phyloP scores from a whole-genome alignment of 2,113 vertebrate genomes.

The Ursus arctos region DNA sequence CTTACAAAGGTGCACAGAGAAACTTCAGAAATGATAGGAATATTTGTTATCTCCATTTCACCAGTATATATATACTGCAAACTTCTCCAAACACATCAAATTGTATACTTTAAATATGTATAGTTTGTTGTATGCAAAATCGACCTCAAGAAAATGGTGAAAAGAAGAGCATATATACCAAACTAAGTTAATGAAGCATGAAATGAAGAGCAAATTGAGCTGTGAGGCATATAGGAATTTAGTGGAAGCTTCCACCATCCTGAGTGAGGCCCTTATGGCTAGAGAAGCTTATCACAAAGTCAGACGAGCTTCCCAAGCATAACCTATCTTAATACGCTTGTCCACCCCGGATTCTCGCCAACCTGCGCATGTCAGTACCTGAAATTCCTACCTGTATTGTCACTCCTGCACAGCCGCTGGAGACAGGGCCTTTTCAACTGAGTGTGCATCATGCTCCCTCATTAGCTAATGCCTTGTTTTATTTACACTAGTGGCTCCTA shows the following conservation, averaged over 20 bases:
- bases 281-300: background rate
- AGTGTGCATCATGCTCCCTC: conserved; percentile 59
- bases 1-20: background rate
- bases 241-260: background rate
- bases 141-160: conserved; percentile 38
- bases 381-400: conserved; percentile 18
- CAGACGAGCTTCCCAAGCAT: background rate
- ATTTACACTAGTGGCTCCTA: conserved; percentile 75
- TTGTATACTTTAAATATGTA: conserved; percentile 27
- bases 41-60: background rate
- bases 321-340: background rate
- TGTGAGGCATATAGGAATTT: background rate
- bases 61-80: accelerated
- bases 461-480: conserved; percentile 76
- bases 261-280: background rate
- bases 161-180: background rate
- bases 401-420: background rate
- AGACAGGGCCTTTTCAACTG: conserved; percentile 49
- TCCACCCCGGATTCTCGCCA: background rate
- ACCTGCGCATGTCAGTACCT: background rate
- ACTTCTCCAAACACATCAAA: background rate
- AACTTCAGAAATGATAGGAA: background rate
- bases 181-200: conserved; percentile 59
- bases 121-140: conserved; percentile 42
- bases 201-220: conserved; percentile 54